A percentile compares a stretch with the other conserved stretches of the same genome.
phyloP scores from a whole-genome alignment of 2,888 invertebrate genomes.

The Brachyptera putata region DNA sequence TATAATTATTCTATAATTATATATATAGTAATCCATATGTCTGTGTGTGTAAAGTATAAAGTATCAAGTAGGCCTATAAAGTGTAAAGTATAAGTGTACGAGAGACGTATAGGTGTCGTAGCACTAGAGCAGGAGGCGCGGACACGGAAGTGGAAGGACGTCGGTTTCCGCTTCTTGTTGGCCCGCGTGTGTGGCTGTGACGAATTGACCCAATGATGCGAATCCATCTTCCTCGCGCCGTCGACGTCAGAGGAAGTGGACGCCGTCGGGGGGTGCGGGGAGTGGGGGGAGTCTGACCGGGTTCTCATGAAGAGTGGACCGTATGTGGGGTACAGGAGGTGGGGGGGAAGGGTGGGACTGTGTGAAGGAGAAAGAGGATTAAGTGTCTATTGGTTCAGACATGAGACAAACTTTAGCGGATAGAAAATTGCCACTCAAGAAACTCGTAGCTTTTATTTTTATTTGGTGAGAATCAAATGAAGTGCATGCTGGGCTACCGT shows the following conservation, averaged over 20 bases:
- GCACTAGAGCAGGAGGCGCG: neutral
- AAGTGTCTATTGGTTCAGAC: slow-evolving; percentile 16
- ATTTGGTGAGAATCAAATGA: neutral
- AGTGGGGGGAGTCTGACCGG: neutral
- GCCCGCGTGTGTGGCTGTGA: slow-evolving; percentile 1
- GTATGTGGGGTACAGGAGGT: no score
- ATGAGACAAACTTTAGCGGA: neutral
- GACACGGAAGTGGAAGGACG: neutral
- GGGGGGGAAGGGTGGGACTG: neutral
- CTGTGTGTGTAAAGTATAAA: no score
- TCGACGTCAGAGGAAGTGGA: neutral
- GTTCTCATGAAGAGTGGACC: no score
- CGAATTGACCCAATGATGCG: slow-evolving; percentile 6
- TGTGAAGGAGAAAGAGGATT: no score
- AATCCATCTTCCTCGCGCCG: slow-evolving; percentile 4
- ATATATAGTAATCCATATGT: no score
- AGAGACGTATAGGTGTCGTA: neutral
- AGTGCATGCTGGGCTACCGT: no score
- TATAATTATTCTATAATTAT: no score
- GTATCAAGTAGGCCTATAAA: no score
- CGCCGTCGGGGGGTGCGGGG: neutral
- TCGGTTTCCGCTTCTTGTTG: neutral
- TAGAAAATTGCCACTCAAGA: neutral
- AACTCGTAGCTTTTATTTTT: neutral
- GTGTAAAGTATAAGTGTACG: no score